Evolutionary conservation across 2,888 invertebrate species (phyloP).

Genomic region (Priocnemis perturbator): DNA sequence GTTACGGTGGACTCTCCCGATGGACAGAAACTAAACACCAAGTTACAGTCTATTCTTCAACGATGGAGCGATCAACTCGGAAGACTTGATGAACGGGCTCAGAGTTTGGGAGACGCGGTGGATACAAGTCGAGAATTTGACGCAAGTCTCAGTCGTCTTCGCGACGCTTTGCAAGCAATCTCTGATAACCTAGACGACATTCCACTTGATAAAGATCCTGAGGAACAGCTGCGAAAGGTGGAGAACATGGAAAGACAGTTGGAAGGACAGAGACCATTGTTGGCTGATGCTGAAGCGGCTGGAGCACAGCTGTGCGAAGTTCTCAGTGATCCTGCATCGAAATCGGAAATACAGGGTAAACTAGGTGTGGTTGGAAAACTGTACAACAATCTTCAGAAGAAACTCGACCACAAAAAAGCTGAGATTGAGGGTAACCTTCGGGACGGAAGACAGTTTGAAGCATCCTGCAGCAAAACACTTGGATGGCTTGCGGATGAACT

Average conservation of each 20-base stretch:
- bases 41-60: constrained; percentile 83
- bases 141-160: constrained; percentile 87
- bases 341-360: constrained; percentile 93
- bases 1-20: constrained; percentile 79
- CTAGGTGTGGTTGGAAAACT: constrained; percentile 90
- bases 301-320: constrained; percentile 92
- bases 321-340: constrained; percentile 91
- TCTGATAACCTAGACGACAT: constrained; percentile 91
- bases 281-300: constrained; percentile 92
- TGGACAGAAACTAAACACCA: constrained; percentile 82
- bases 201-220: constrained; percentile 87
- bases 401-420: constrained; percentile 91
- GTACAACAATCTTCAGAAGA: constrained; percentile 91
- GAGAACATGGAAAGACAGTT: constrained; percentile 91
- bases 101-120: constrained; percentile 91
- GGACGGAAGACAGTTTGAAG: constrained; percentile 93
- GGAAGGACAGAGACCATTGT: constrained; percentile 90
- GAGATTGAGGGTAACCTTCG: constrained; percentile 91
- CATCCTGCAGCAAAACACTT: constrained; percentile 90
- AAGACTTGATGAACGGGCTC: constrained; percentile 91
- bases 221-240: constrained; percentile 90
- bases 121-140: constrained; percentile 96
- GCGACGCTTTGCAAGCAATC: constrained; percentile 91
- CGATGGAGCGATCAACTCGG: constrained; percentile 88
- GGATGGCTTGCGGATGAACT: constrained; percentile 93